A percentile compares a stretch with the other conserved stretches of the same genome.
phyloP scores from a whole-genome alignment of 1,140 invertebrate genomes.

The Plutomurus gul region DNA sequence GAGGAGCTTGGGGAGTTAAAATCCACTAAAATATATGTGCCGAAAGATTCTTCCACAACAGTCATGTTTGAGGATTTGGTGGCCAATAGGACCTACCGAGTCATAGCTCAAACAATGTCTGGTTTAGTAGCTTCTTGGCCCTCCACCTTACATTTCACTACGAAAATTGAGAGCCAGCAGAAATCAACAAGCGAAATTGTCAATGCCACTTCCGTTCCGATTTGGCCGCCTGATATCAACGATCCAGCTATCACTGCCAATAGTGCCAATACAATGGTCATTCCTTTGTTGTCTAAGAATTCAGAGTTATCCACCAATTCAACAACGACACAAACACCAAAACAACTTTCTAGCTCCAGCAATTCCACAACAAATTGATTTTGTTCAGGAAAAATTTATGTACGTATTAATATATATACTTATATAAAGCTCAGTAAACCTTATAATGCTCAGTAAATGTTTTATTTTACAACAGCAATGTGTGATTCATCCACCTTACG shows the following conservation, averaged over 20 bases:
- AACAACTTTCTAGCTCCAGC: no score
- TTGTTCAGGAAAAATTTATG: no score
- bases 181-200: background rate
- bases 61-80: conserved; percentile 15
- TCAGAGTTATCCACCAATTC: no score
- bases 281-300: no score
- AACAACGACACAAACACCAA: no score
- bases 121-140: conserved; percentile 17
- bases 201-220: background rate
- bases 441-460: no score
- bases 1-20: background rate
- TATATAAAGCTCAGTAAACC: no score
- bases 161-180: background rate
- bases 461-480: no score
- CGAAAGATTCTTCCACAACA: conserved; percentile 1
- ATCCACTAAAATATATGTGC: background rate
- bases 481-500: no score
- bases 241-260: background rate
- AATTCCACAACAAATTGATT: no score
- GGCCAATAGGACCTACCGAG: background rate
- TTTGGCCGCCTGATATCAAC: background rate
- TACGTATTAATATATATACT: no score
- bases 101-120: conserved; percentile 22
- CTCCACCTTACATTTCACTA: background rate
- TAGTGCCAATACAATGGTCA: no score